These are phyloP conservation scores for Chrosomus eos DNA, from an alignment of 2,797 vertebrate genomes.

Conservation along the genomic window DNA sequence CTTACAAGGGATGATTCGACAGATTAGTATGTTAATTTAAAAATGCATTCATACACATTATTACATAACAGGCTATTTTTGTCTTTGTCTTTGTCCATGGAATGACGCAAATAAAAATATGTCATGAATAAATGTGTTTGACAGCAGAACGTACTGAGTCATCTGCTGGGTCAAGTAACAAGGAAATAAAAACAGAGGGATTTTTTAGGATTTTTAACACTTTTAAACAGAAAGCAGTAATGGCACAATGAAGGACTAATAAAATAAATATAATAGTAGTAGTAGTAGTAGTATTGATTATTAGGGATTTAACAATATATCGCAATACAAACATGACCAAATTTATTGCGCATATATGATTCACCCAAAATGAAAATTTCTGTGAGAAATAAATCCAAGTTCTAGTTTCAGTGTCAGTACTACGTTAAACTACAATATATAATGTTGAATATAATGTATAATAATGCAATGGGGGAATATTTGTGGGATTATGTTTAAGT, in stretches of 20 bases:
- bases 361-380: no score
- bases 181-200: not conserved
- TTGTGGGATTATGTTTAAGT: no score
- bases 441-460: no score
- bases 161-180: not conserved
- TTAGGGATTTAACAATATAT: no score
- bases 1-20: slow-evolving; percentile 30
- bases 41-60: slow-evolving; percentile 35
- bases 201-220: not conserved
- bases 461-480: no score
- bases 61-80: slow-evolving; percentile 50
- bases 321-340: no score
- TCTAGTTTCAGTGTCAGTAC: no score
- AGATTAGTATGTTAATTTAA: slow-evolving; percentile 51
- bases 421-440: no score
- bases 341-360: no score
- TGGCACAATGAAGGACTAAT: not conserved
- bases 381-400: no score
- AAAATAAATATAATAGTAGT: not conserved
- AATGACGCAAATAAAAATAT: slow-evolving; percentile 14
- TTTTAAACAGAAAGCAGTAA: not conserved
- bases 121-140: not conserved
- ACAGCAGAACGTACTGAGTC: not conserved
- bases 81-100: slow-evolving; percentile 4
- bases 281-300: not conserved